Conservation (phyloP, 2,888 invertebrate species). For the Eilema griseolum region DNA sequence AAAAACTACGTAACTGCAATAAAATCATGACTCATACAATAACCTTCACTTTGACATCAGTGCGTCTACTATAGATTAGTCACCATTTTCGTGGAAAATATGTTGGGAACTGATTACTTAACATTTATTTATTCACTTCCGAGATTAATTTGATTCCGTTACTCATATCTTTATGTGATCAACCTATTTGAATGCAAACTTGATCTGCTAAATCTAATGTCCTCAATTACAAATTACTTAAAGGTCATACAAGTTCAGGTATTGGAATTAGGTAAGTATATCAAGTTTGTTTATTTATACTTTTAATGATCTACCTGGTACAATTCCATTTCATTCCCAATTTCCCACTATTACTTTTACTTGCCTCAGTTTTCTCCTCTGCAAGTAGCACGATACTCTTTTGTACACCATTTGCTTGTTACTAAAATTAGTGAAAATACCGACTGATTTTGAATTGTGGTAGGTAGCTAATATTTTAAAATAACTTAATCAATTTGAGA, state of each 20-base stretch:
- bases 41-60: conserved; percentile 38
- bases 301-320: neutral
- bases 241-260: neutral
- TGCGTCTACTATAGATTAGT: conserved; percentile 33
- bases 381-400: too few species aligned
- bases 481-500: neutral
- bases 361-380: too few species aligned
- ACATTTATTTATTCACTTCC: conserved; percentile 26
- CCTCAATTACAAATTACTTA: neutral
- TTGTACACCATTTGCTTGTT: neutral
- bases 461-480: neutral
- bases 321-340: too few species aligned
- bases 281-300: too few species aligned
- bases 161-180: neutral
- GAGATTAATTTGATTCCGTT: conserved; percentile 31
- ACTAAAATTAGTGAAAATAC: neutral
- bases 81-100: conserved; percentile 38
- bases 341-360: too few species aligned
- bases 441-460: neutral
- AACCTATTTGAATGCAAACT: neutral
- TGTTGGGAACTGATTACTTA: conserved; percentile 33
- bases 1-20: neutral
- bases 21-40: conserved; percentile 20
- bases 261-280: too few species aligned
- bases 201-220: neutral